Conservation (phyloP, 2,888 invertebrate species). For the Drosophila limbata region DNA sequence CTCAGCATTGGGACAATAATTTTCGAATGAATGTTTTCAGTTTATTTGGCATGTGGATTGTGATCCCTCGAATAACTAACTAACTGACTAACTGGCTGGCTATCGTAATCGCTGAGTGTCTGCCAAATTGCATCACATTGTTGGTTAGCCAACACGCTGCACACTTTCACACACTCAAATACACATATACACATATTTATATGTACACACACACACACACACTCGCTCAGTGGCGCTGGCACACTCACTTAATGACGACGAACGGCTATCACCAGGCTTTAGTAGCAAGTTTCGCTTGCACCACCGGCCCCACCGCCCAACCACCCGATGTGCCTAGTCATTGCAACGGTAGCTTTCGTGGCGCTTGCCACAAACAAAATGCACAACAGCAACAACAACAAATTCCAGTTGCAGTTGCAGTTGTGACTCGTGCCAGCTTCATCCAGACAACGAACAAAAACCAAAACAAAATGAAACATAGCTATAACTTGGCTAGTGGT, state of each 20-base stretch:
- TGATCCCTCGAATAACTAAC: conserved; percentile 36
- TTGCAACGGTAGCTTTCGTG: conserved; percentile 36
- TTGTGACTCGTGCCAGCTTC: conserved; percentile 24
- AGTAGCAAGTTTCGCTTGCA: conserved; percentile 36
- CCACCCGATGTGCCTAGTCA: conserved; percentile 47
- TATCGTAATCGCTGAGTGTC: conserved; percentile 67
- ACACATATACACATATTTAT: conserved; percentile 18
- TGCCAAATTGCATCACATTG: conserved; percentile 70
- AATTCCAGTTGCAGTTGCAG: background rate
- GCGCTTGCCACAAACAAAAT: conserved; percentile 48
- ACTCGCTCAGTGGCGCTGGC: conserved; percentile 24
- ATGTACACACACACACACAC: conserved; percentile 16
- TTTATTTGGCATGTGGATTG: conserved; percentile 24
- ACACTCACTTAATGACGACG: conserved; percentile 62
- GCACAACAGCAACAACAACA: conserved; percentile 6
- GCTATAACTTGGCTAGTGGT: conserved; percentile 5
- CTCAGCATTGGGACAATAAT: conserved; percentile 38
- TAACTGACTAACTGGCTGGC: conserved; percentile 38
- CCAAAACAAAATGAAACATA: background rate
- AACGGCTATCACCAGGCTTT: conserved; percentile 49
- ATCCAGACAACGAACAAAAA: background rate
- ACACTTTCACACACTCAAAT: conserved; percentile 34
- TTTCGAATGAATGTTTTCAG: conserved; percentile 1
- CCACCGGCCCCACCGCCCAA: conserved; percentile 11
- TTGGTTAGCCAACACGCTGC: conserved; percentile 51